Base-by-base conservation (phyloP, 2,113 vertebrate genomes). In the Phrynosoma platyrhinos region DNA sequence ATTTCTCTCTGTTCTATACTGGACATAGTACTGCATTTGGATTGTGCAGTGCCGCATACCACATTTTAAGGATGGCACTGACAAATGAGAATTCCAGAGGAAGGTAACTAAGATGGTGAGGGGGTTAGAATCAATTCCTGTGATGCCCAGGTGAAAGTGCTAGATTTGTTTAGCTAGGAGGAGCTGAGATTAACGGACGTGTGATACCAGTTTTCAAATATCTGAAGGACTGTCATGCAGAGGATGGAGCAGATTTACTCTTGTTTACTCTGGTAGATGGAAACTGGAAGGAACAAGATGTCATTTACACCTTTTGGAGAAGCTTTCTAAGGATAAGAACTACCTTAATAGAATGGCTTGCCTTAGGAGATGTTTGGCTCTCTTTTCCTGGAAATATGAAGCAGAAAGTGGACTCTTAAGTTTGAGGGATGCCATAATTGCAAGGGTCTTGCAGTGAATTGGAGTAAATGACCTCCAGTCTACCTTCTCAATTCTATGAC, bases 401-500 rank as follows among this genome's bases (percentile, higher is more conserved):
- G 62, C 55, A 36, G 55, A 40, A 25, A 6, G 23, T 30, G 25
- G 21, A 69, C 1, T 1, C 6, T 25, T 25, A 69, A 6, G 8
- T 69, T 18, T 27, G 23, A 69, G 25, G 20, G 68, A 71, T 30
- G 30, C 27, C 12, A 5, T 71, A 7, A 10, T 71, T 27, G 6
- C 25, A 71, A 71, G 10, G 30, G 27, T 30, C 14, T 47, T 47
- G 47, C 47, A 47, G 47, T 47, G n/a, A 66, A 20, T 81, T 32
- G 58, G 55, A 82, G 2, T 40, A 6, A n/a, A 25, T 64, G 36
- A 25, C 2, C 5, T 82, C 80, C 64, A 66, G 14, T 36, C 36
- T 47, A 27, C 62, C 40, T 82, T 47, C 40, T 40, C 47, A 30
- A 27, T 82, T 68, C 42, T 69, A 88, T 64, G 53, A 69, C 91